Evolutionary conservation across 2,113 vertebrate genomes (phyloP), one percentile per base, ranked within the genome.

Genomic region (Macquaria australasica): DNA sequence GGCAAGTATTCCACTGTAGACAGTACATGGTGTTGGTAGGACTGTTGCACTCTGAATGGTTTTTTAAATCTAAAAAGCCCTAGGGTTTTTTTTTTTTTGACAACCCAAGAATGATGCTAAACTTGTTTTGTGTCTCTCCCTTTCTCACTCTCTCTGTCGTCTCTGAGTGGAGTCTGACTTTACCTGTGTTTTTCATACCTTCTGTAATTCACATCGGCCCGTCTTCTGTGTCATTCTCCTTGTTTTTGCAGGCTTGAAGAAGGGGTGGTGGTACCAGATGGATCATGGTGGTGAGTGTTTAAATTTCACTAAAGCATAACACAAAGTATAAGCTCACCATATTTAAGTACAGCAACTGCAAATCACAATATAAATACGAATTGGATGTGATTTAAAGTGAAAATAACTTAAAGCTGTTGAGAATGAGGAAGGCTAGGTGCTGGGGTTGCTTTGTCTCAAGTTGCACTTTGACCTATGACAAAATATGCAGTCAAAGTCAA

Each of bases 241-340:
- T 18, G 25, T 85, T 64, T 83, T 55, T 86, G 67, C 79, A 90
- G 84, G 31, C 69, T 81, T 63, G 12, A 85, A 50, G 34, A 84
- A 76, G 67, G 59, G 15, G 68, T 71, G 39, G 39, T 28, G 34
- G 63, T 88, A 81, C 55, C 85, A 48, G 64, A 93, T 95, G 93
- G 92, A 94, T 94, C 84, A 93, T 94, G 92, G 77, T 90, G 88
- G 88, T 93, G 58, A 91, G 87, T 64, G 14, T 68, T 74, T 2
- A 8, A 8, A 12, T n/a, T 16, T 64, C 25, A 41, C 31, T 21
- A 43, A 81, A 45, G 8, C 18, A 5, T 7, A 37, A 39, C 21
- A 60, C 20, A 53, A 62, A 55, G 41, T 31, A 8, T 28, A 45
- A 55, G 20, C 21, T 39, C 28, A 76, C 78, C 37, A 53, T 59